Base-by-base conservation (phyloP, 2,113 vertebrate genomes). In the Onychostoma macrolepis region DNA sequence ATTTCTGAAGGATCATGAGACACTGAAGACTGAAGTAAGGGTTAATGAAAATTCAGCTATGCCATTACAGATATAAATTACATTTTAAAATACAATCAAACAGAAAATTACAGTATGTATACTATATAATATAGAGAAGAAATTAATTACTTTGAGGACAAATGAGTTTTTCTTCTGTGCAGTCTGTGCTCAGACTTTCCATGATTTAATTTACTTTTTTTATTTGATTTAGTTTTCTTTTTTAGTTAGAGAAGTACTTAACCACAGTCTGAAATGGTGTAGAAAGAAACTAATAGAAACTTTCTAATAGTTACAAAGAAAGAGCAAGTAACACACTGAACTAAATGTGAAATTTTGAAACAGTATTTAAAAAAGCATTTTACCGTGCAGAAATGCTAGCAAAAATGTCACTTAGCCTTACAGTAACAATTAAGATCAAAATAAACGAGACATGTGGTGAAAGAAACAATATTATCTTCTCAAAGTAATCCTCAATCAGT, bases 111-210 rank as follows among this genome's bases (percentile, higher is more conserved):
- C 41, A 43, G 12, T 15, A 13, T n/a, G 11, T 45, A 58, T 56
- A 56, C 50, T 56, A 41, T 41, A 45, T 45, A 75, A 26, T 45
- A 75, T 26, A 75, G 72, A 75, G 12, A 26, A 75, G 12, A 24
- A 75, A n/a, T 38, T 36, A 75, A 75, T 75, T 75, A 75, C 21
- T 38, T 75, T 26, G 21, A 38, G 24, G 72, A 75, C 43, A 43
- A 75, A 75, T 45, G 5, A 45, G 72, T 72, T 72, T 72, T 33
- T 71, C 33, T 38, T 71, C 33, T 72, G 69, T 24, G 69, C 69
- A 24, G 69, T 33, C 33, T 36, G 4, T 72, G 65, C 65, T 33
- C 28, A 33, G 19, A 24, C 69, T 72, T 19, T 72, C 33, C 19
- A 24, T 38, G 72, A 43, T 75, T 58, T 75, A 75, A 45, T 75